Evolutionary conservation across 2,113 vertebrate genomes (phyloP).

Genomic region (Pachycephala philippinensis): DNA sequence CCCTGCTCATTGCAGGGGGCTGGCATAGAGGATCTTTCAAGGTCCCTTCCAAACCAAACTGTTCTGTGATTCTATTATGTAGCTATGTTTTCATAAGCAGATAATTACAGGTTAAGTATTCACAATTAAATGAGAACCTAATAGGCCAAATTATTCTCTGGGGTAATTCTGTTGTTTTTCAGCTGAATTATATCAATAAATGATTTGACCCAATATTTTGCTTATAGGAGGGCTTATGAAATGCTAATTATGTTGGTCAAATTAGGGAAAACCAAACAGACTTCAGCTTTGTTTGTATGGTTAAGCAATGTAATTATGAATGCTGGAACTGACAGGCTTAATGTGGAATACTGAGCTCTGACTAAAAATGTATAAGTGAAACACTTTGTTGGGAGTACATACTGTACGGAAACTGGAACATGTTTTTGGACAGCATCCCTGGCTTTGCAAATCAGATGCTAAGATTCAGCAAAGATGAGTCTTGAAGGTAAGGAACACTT

Average conservation of each 20-base stretch:
- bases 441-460: constrained; percentile 49
- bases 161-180: constrained; percentile 4
- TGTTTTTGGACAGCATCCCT: constrained; percentile 62
- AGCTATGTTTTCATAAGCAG: background rate
- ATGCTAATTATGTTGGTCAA: constrained; percentile 23
- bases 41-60: background rate
- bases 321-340: constrained; percentile 6
- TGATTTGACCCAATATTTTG: constrained; percentile 24
- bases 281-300: constrained; percentile 27
- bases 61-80: background rate
- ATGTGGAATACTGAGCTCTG: constrained; percentile 19
- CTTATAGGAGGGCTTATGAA: constrained; percentile 25
- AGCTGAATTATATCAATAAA: background rate
- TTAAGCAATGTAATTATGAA: constrained; percentile 26
- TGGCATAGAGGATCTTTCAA: background rate
- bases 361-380: constrained; percentile 49
- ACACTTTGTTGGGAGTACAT: constrained; percentile 57
- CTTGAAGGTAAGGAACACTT: constrained; percentile 4
- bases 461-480: constrained; percentile 27
- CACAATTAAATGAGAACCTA: constrained; percentile 1
- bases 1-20: background rate
- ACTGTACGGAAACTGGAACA: constrained; percentile 57
- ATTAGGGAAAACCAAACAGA: constrained; percentile 35
- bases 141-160: background rate
- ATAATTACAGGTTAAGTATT: background rate